Conservation (phyloP, 2,113 vertebrate genomes). For the Trinectes maculatus region DNA sequence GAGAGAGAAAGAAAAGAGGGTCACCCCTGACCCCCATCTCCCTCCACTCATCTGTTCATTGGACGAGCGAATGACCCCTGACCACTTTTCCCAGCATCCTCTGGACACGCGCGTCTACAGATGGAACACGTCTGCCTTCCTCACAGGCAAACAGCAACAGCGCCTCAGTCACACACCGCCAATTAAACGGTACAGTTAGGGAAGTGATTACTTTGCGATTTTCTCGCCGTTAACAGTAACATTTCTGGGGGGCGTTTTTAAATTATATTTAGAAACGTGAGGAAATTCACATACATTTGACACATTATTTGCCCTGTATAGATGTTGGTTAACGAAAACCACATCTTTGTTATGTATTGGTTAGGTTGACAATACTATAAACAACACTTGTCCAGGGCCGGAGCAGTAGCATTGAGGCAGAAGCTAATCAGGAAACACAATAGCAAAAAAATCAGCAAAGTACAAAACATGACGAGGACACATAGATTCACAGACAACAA, state of each 20-base stretch:
- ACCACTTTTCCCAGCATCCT: constrained; percentile 69
- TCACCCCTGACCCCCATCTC: constrained; percentile 73
- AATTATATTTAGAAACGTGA: constrained; percentile 19
- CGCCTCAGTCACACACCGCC: constrained; percentile 41
- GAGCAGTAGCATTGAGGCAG: too few relatives aligned
- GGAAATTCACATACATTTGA: constrained; percentile 17
- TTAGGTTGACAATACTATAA: too few relatives aligned
- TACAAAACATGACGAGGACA: too few relatives aligned
- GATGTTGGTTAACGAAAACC: too few relatives aligned
- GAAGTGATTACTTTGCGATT: background rate
- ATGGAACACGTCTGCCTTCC: constrained; percentile 65
- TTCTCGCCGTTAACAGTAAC: background rate
- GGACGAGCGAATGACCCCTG: constrained; percentile 72
- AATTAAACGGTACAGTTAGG: constrained; percentile 21
- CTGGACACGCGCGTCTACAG: constrained; percentile 62
- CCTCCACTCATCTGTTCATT: constrained; percentile 77
- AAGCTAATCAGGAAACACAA: too few relatives aligned
- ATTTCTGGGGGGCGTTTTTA: too few relatives aligned
- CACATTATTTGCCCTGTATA: background rate
- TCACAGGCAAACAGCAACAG: constrained; percentile 51
- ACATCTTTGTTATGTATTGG: too few relatives aligned
- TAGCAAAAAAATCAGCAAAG: too few relatives aligned
- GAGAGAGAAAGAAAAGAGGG: constrained; percentile 59
- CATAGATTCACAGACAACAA: too few relatives aligned
- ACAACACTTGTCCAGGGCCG: too few relatives aligned